These are phyloP conservation scores for Xiphophorus birchmanni DNA, from an alignment of 2,797 vertebrate species.

Conservation along the genomic window DNA sequence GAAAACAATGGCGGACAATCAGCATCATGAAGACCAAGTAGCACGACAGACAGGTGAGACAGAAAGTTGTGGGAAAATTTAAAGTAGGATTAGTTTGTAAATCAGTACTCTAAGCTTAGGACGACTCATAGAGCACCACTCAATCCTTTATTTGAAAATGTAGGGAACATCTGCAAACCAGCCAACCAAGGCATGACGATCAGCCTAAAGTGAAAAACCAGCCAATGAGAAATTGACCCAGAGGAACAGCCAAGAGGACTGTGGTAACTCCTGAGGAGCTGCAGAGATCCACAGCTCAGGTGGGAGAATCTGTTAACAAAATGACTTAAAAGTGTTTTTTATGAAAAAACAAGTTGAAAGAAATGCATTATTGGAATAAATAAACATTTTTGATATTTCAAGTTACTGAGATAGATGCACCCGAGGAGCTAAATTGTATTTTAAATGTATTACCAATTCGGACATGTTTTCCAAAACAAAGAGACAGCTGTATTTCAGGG, in stretches of 20 bases:
- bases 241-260: not conserved
- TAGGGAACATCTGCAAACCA: not conserved
- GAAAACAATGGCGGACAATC: not conserved
- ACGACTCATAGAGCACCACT: not conserved
- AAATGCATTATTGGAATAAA: not conserved
- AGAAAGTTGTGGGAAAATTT: not conserved
- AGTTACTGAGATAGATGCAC: not conserved
- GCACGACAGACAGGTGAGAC: not conserved
- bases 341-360: not conserved
- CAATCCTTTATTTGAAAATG: not conserved
- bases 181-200: not conserved
- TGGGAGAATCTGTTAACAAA: not conserved
- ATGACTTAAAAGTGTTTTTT: not conserved
- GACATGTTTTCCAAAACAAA: not conserved
- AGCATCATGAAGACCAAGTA: not conserved
- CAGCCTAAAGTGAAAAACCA: not conserved
- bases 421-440: not conserved
- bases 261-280: not conserved
- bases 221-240: not conserved
- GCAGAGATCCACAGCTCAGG: not conserved
- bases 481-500: constrained; percentile 26
- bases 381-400: not conserved
- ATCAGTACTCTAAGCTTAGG: not conserved
- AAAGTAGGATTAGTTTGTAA: not conserved
- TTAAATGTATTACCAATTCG: not conserved